A percentile compares a stretch with the other conserved stretches of the same genome.
Evolutionary conservation across 2,113 vertebrate species (phyloP).

Genomic region (Myodes glareolus): DNA sequence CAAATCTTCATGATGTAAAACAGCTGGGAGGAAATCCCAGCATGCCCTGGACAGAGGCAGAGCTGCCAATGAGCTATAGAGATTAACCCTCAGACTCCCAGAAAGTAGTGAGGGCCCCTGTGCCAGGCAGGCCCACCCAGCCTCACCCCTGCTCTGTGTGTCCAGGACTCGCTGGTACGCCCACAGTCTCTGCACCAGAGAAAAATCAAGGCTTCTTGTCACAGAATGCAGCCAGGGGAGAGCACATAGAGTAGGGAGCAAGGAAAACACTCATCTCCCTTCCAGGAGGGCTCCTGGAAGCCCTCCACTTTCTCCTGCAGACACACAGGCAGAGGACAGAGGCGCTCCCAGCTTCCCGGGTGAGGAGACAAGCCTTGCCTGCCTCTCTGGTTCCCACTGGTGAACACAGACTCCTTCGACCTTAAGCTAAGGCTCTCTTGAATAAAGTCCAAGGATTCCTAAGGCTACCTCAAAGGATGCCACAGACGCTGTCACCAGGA

Average conservation of each 20-base stretch:
- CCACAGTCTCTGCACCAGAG: not conserved
- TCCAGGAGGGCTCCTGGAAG: too few relatives aligned
- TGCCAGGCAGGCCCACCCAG: not conserved
- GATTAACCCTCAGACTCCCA: constrained; percentile 79
- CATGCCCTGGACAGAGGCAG: constrained; percentile 79
- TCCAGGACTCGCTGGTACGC: not conserved
- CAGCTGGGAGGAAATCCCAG: constrained; percentile 94
- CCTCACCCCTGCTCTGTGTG: not conserved
- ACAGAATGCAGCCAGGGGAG: not conserved
- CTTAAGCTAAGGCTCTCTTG: not conserved
- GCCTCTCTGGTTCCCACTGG: not conserved
- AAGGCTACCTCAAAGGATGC: not conserved
- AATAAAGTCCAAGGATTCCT: not conserved
- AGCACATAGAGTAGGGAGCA: too few relatives aligned
- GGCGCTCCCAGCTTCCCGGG: not conserved
- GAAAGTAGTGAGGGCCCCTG: not conserved
- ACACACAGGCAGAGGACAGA: not conserved
- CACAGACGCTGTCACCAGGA: not conserved
- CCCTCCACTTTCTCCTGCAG: not conserved
- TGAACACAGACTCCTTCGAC: not conserved
- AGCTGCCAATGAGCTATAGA: constrained; percentile 75
- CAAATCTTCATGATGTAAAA: constrained; percentile 86
- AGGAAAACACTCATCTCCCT: not conserved
- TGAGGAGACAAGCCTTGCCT: not conserved
- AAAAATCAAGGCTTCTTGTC: constrained; percentile 7